Evolutionary conservation across 2,113 vertebrate species (phyloP).

Genomic region (Nycticebus coucang): DNA sequence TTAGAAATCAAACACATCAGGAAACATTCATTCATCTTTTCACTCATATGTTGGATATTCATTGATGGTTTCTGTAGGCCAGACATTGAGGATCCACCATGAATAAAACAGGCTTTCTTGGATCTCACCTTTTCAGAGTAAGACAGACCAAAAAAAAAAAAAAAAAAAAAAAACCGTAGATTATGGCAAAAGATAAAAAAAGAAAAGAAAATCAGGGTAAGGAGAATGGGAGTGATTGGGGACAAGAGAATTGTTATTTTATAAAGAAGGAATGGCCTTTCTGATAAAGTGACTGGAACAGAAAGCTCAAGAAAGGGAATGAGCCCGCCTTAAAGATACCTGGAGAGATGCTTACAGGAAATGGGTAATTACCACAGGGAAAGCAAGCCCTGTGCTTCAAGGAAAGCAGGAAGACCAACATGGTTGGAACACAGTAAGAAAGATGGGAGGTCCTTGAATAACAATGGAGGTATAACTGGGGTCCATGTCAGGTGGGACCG

Average conservation of each 20-base stretch:
- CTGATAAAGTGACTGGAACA: not conserved
- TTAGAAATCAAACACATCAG: not conserved
- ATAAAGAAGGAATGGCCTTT: not conserved
- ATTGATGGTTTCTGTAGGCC: not conserved
- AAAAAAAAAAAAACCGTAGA: not conserved
- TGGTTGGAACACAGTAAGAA: not conserved
- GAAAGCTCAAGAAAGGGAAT: not conserved
- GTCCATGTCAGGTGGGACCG: not conserved
- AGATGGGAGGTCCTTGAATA: not conserved
- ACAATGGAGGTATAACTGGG: not conserved
- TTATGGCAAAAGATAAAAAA: not conserved
- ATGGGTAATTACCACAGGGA: not conserved
- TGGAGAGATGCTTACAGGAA: not conserved
- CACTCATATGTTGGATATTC: not conserved
- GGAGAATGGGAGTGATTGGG: not conserved
- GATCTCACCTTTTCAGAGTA: not conserved
- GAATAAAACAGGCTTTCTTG: not conserved
- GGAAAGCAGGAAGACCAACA: not conserved
- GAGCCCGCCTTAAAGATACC: not conserved
- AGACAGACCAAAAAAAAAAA: not conserved
- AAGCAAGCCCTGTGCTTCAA: not conserved
- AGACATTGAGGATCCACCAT: not conserved
- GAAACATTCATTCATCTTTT: not conserved
- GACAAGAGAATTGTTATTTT: too few relatives aligned
- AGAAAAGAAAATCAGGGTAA: not conserved